These are phyloP conservation scores for Dromococcyx pavoninus DNA, from an alignment of 2,797 vertebrate genomes.

Conservation along the genomic window DNA sequence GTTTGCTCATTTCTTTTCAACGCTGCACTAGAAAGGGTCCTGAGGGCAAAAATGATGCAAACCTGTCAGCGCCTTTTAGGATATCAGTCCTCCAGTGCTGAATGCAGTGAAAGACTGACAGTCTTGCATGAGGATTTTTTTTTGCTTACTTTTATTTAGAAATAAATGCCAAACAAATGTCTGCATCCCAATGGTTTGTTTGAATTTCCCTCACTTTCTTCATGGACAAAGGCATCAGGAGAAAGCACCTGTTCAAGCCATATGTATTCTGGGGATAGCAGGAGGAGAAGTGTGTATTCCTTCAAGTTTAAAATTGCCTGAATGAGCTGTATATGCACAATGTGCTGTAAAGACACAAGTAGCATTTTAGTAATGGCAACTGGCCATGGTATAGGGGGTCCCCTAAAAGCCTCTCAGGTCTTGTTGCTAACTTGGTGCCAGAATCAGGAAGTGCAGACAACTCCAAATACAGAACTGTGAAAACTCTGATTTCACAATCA, in stretches of 20 bases:
- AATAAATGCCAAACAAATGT: background rate
- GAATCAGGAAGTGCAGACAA: background rate
- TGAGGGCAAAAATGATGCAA: background rate
- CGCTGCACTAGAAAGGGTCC: background rate
- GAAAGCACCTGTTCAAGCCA: background rate
- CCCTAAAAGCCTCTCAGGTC: background rate
- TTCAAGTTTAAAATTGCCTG: background rate
- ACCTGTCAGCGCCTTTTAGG: background rate
- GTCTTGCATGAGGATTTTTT: background rate
- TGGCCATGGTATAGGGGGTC: too few species aligned
- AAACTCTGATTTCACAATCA: background rate
- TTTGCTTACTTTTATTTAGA: background rate
- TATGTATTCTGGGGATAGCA: background rate
- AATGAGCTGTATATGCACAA: background rate
- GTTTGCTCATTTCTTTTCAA: background rate
- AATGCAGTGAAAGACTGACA: background rate
- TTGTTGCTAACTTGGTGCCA: background rate
- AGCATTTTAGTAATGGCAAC: background rate
- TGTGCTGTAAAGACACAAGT: accelerated
- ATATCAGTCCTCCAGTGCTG: background rate
- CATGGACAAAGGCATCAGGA: background rate
- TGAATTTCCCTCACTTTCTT: background rate
- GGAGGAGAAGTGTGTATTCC: background rate
- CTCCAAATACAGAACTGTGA: background rate
- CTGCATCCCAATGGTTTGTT: background rate